Conservation (phyloP, 1,140 invertebrate genomes). For the Halesus radiatus region DNA sequence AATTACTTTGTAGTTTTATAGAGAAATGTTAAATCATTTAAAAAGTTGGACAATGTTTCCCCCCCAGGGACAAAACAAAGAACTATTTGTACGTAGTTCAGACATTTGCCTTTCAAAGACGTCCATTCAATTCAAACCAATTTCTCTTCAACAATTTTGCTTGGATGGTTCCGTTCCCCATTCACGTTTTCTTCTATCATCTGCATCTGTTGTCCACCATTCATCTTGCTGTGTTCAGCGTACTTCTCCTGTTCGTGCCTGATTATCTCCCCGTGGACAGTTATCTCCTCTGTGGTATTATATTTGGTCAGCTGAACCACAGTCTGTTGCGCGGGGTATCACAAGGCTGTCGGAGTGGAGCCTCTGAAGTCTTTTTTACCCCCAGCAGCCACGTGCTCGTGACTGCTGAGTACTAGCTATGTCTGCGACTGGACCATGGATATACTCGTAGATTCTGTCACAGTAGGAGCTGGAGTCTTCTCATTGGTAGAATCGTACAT, state of each 20-base stretch:
- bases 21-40: too few species aligned
- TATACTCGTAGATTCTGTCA: conserved; percentile 81
- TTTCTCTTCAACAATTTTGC: conserved; percentile 52
- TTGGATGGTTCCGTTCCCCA: conserved; percentile 16
- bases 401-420: conserved; percentile 80
- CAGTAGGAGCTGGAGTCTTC: conserved; percentile 74
- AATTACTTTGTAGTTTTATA: too few species aligned
- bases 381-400: conserved; percentile 64
- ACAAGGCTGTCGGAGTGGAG: conserved; percentile 53
- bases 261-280: neutral
- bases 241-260: conserved; percentile 13
- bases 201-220: neutral
- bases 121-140: conserved; percentile 41
- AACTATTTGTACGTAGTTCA: too few species aligned
- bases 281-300: conserved; percentile 33
- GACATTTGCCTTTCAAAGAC: neutral
- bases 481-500: conserved; percentile 84
- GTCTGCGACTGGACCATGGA: conserved; percentile 82
- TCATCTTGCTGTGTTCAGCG: conserved; percentile 5
- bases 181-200: conserved; percentile 14
- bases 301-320: conserved; percentile 18
- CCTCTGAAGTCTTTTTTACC: conserved; percentile 45
- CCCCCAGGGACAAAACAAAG: too few species aligned
- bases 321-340: conserved; percentile 44
- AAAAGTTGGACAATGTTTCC: too few species aligned